Percentiles rank a stretch among this genome's conserved stretches.
phyloP scores from a whole-genome alignment of 1,140 invertebrate species.

The Caenorhabditis remanei region DNA sequence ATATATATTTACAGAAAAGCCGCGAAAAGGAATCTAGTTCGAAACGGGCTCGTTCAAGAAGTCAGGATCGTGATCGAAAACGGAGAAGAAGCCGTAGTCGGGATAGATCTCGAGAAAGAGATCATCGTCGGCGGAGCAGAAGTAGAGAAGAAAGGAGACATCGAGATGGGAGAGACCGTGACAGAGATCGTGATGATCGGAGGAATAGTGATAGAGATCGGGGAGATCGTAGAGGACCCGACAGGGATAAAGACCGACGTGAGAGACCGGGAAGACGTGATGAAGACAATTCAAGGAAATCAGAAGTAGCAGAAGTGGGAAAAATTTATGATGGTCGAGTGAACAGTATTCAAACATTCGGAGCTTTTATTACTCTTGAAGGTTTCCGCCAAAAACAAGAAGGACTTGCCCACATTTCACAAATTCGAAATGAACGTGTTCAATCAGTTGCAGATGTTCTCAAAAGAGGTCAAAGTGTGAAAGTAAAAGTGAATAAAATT shows the following conservation, averaged over 20 bases:
- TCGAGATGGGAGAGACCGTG: slow-evolving; percentile 65
- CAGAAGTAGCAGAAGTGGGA: slow-evolving; percentile 79
- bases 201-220: slow-evolving; percentile 73
- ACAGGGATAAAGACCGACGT: slow-evolving; percentile 73
- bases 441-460: slow-evolving; percentile 95
- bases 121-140: slow-evolving; percentile 57
- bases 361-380: slow-evolving; percentile 96
- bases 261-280: slow-evolving; percentile 58
- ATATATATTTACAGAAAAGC: slow-evolving; percentile 17
- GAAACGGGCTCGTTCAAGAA: slow-evolving; percentile 63
- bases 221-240: slow-evolving; percentile 75
- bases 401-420: slow-evolving; percentile 97
- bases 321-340: slow-evolving; percentile 94
- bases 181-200: slow-evolving; percentile 72
- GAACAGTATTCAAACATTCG: slow-evolving; percentile 94
- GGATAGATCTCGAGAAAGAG: slow-evolving; percentile 57
- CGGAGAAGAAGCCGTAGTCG: slow-evolving; percentile 68
- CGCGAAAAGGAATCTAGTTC: slow-evolving; percentile 34
- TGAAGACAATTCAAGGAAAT: slow-evolving; percentile 69
- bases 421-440: slow-evolving; percentile 90
- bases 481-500: slow-evolving; percentile 88
- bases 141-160: slow-evolving; percentile 62
- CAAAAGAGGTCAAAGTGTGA: slow-evolving; percentile 85
- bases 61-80: slow-evolving; percentile 64
- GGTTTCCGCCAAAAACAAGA: slow-evolving; percentile 89